A percentile compares a stretch with the other conserved stretches of the same genome.
Conservation (phyloP, 2,113 vertebrate genomes). For the Microtus ochrogaster region DNA sequence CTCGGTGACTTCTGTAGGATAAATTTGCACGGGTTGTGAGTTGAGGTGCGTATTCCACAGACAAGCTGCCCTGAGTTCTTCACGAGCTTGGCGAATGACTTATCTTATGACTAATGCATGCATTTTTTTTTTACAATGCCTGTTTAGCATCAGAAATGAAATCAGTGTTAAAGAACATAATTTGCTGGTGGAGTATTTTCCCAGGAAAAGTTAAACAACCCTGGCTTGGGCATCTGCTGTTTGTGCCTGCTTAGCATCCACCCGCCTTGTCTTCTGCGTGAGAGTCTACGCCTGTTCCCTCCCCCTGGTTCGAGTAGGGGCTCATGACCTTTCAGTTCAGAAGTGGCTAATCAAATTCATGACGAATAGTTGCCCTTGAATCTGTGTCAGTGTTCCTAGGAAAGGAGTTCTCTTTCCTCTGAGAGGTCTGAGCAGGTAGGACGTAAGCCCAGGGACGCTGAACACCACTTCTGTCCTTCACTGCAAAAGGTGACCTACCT, state of each 20-base stretch:
- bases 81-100: neutral
- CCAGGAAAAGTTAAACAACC: slow-evolving; percentile 23
- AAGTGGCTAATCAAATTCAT: neutral
- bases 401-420: neutral
- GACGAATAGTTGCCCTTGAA: neutral
- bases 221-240: neutral
- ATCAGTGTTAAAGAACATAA: slow-evolving; percentile 44
- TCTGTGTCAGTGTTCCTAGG: neutral
- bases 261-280: neutral
- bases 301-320: too few relatives aligned
- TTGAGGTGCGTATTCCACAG: neutral
- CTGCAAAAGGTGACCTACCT: neutral
- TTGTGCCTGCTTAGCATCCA: neutral
- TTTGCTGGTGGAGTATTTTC: slow-evolving; percentile 39
- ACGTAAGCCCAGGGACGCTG: neutral
- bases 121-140: slow-evolving; percentile 43
- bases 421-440: neutral
- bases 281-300: neutral
- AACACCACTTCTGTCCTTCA: neutral
- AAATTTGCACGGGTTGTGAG: slow-evolving; percentile 4
- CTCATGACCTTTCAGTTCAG: neutral
- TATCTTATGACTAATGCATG: neutral
- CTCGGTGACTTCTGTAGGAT: neutral
- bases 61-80: neutral
- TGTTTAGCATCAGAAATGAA: slow-evolving; percentile 56